Evolutionary conservation across 2,797 vertebrate species (phyloP).

Genomic region (Heliangelus exortis): DNA sequence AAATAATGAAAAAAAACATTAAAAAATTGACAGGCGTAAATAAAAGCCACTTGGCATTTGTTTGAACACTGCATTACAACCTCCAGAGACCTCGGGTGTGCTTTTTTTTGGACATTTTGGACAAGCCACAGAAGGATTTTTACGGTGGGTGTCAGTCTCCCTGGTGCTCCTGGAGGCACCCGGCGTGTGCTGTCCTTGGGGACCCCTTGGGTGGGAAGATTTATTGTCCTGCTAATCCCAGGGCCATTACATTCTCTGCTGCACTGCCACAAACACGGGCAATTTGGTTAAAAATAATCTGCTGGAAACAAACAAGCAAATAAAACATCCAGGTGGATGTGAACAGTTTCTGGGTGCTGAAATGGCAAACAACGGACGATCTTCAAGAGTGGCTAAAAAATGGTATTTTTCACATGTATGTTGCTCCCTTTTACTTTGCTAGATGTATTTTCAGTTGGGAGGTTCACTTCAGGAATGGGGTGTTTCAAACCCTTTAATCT

Average conservation of each 20-base stretch:
- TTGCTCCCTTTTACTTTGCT: neutral
- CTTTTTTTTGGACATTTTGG: neutral
- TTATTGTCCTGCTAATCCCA: neutral
- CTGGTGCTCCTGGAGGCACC: rapidly evolving
- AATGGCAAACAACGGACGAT: neutral
- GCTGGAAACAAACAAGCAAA: neutral
- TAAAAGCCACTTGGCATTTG: neutral
- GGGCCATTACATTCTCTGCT: neutral
- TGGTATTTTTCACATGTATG: neutral
- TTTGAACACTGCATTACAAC: neutral
- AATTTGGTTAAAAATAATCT: neutral
- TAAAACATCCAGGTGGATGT: neutral
- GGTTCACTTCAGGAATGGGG: neutral
- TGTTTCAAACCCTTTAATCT: neutral
- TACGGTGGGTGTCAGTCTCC: rapidly evolving
- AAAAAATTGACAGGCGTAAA: neutral
- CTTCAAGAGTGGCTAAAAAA: neutral
- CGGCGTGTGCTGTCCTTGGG: rapidly evolving
- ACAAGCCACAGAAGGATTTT: neutral
- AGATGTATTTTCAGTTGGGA: neutral
- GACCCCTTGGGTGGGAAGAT: neutral
- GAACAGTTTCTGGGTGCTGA: neutral
- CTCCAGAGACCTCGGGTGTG: neutral
- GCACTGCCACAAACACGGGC: neutral
- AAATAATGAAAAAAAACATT: neutral